phyloP scores from a whole-genome alignment of 2,888 invertebrate genomes.

The Yponomeuta cagnagella region DNA sequence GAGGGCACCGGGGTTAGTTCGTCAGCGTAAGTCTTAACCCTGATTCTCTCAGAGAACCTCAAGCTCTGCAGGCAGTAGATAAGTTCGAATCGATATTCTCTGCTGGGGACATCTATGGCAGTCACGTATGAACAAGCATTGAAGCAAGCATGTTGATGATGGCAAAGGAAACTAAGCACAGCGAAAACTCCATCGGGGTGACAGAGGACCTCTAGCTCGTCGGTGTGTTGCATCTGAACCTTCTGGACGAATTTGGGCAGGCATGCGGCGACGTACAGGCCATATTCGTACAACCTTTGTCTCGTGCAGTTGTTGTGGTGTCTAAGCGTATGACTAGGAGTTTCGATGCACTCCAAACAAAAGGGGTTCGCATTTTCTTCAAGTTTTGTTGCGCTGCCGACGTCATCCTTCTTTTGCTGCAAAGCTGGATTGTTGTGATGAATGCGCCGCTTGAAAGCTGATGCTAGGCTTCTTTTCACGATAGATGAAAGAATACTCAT shows the following conservation, averaged over 20 bases:
- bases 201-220: slow-evolving; percentile 54
- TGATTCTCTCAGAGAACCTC: slow-evolving; percentile 41
- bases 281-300: slow-evolving; percentile 57
- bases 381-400: slow-evolving; percentile 24
- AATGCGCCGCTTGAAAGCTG: neutral
- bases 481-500: slow-evolving; percentile 2
- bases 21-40: slow-evolving; percentile 61
- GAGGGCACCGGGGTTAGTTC: slow-evolving; percentile 60
- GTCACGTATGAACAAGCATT: slow-evolving; percentile 44
- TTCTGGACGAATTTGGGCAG: slow-evolving; percentile 62
- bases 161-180: slow-evolving; percentile 48
- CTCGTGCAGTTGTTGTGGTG: slow-evolving; percentile 49
- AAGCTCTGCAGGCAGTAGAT: slow-evolving; percentile 48
- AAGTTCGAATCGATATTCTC: slow-evolving; percentile 56
- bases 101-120: slow-evolving; percentile 58
- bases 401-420: neutral
- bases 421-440: neutral
- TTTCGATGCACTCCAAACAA: slow-evolving; percentile 42
- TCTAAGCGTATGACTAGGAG: slow-evolving; percentile 39
- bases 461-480: neutral
- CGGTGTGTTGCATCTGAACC: slow-evolving; percentile 56
- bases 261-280: slow-evolving; percentile 59
- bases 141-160: slow-evolving; percentile 61
- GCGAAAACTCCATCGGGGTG: slow-evolving; percentile 53
- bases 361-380: slow-evolving; percentile 31